phyloP scores from a whole-genome alignment of 1,140 invertebrate genomes.

The Eueides isabella region DNA sequence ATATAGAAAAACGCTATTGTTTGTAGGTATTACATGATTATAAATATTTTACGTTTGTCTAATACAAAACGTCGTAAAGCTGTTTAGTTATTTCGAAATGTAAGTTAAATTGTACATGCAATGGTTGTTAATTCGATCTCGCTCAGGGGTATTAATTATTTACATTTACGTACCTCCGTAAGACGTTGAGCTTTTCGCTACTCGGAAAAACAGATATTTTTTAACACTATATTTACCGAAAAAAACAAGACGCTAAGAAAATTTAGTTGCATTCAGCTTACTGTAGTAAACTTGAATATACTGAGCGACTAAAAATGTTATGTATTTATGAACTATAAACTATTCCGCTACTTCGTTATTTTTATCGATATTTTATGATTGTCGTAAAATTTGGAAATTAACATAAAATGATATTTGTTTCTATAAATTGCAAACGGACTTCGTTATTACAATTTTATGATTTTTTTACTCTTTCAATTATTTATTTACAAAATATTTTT shows the following conservation, averaged over 20 bases:
- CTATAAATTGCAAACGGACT: background rate
- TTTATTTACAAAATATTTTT: conserved; percentile 21
- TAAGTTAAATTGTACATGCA: too few relatives aligned
- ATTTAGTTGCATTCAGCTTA: background rate
- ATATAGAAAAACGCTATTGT: background rate
- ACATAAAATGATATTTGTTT: background rate
- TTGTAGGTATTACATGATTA: background rate
- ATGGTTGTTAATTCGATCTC: too few relatives aligned
- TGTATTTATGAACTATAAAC: background rate
- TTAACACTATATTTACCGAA: too few relatives aligned
- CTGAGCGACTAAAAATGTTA: background rate
- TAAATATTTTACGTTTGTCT: too few relatives aligned
- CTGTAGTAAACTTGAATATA: background rate
- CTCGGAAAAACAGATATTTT: too few relatives aligned
- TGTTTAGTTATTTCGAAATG: too few relatives aligned
- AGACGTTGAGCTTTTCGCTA: too few relatives aligned
- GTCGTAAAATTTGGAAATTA: conserved; percentile 20
- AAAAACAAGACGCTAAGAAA: too few relatives aligned
- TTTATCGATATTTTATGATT: conserved; percentile 26
- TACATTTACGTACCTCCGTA: too few relatives aligned
- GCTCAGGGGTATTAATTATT: too few relatives aligned
- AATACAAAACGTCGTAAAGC: too few relatives aligned
- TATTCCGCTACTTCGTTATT: conserved; percentile 18
- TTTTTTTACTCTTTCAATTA: too few relatives aligned
- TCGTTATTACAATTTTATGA: background rate